Base-by-base conservation (phyloP, 2,797 vertebrate genomes). In the Pogonophryne albipinna region DNA sequence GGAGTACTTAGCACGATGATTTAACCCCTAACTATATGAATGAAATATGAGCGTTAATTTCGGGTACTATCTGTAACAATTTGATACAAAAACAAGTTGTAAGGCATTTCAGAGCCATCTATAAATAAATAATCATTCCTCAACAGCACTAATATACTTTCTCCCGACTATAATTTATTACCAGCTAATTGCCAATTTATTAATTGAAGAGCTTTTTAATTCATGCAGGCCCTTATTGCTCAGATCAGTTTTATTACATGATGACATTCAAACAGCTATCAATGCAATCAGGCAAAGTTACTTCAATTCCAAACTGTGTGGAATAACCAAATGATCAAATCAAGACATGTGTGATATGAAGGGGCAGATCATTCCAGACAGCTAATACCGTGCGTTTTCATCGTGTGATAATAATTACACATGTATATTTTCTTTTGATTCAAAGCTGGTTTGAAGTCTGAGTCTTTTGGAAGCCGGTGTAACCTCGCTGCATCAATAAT, bases 151-250 rank as follows among this genome's bases (percentile, higher is more conserved):
- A 34, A 34, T 34, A 76, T 70, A 69, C 10, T 74, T 71, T 82
- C 38, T 27, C 27, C 47, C 45, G 38, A 63, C 52, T 58, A 20
- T 15, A 8, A 23, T 62, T 49, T 66, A 53, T 82, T 62, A 76
- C 82, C 27, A 64, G 52, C 86, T 93, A 95, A 94, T 94, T 95
- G 82, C 60, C 86, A 92, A 89, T 90, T 95, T 94, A 94, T 94
- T 87, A 9, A 71, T 91, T 90, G 93, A 64, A 61, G 86, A 92
- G 92, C 82, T 41, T 71, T 81, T 38, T 8, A 65, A 76, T 17
- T 74, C 34, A 76, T 52, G 34, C 55, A 57, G 45, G 20, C 23
- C 52, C 31, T 55, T 50, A 16, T 44, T 62, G 10, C 38, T 70
- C 16, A 17, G 8, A 59, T 74, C 47, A 58, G 23, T 66, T 60